Evolutionary conservation across 64 coral and sea anemone species (phyloP).

Genomic region (Montipora cactus): DNA sequence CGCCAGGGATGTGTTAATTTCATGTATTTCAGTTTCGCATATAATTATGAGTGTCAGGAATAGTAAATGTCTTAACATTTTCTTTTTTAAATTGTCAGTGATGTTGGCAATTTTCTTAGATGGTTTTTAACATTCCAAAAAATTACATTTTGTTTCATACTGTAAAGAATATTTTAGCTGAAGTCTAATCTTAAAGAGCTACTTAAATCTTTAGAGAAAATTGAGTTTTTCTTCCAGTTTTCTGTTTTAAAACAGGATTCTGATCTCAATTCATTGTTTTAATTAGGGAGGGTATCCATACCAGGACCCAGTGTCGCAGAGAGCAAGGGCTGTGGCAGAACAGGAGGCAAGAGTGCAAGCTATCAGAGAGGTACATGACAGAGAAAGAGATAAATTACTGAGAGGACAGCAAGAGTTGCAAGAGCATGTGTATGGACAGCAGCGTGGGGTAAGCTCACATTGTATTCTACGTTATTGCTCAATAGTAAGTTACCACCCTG

Average conservation of each 20-base stretch:
- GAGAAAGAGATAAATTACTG: conserved; percentile 39
- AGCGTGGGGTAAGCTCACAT: background rate
- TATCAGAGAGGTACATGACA: conserved; percentile 56
- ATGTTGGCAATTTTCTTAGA: too few relatives aligned
- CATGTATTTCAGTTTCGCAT: too few relatives aligned
- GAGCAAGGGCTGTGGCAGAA: conserved; percentile 53
- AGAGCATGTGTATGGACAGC: conserved; percentile 39
- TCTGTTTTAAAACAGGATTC: background rate
- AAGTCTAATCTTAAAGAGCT: too few relatives aligned
- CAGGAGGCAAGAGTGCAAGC: conserved; percentile 61
- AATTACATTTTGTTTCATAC: too few relatives aligned
- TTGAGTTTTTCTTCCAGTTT: background rate
- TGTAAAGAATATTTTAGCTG: too few relatives aligned
- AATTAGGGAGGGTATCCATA: conserved; percentile 5
- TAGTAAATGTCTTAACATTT: too few relatives aligned
- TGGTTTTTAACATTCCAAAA: too few relatives aligned
- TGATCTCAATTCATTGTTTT: background rate
- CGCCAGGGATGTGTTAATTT: too few relatives aligned
- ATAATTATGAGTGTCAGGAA: too few relatives aligned
- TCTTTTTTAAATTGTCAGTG: too few relatives aligned
- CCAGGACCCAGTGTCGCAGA: conserved; percentile 15
- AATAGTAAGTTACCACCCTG: background rate
- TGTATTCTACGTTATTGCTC: background rate
- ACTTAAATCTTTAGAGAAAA: too few relatives aligned
- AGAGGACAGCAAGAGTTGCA: conserved; percentile 53